Evolutionary conservation across 2,797 vertebrate species (phyloP), one percentile per base, ranked within the genome.

Genomic region (Propithecus perrieri): DNA sequence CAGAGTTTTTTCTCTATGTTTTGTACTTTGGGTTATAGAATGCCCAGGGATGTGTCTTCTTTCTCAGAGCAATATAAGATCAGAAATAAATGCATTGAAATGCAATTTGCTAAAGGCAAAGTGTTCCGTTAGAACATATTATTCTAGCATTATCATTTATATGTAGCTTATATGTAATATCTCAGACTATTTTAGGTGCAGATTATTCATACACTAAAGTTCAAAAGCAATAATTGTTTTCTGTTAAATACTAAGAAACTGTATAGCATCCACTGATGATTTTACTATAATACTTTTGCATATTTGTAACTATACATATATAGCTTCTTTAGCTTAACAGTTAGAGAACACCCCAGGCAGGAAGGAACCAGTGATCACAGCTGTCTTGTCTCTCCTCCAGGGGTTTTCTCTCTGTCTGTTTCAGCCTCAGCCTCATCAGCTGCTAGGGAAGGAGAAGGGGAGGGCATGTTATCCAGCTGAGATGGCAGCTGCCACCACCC

Each of bases 61-160:
- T 93, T 94, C 69, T 81, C 61, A 35, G 57, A 50, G 76, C 55
- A 41, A 55, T 88, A 89, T 90, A 89, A 97, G 96, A 96, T 94
- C 28, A 14, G 75, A 95, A 97, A 92, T 84, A 95, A 97, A 80
- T 79, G 88, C 26, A 57, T 93, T 79, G 61, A 61, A 75, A 90
- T 90, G 53, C 33, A 96, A 69, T 96, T 96, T 96, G 86, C 93
- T 96, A 61, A 91, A 96, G 89, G 93, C 93, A 96, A 93, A 90
- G 33, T 88, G 28, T 72, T 57, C 79, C 38, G 30, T 86, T 96
- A 84, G 67, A 95, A 85, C 33, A 76, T 76, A 93, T 97, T 97
- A 94, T 96, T 91, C 80, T 74, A 85, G 46, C 63, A 90, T 95
- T 95, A 90, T 93, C 72, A 94, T 93, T 92, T 96, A 83, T 90